Percentiles rank a stretch among this genome's conserved stretches.
Conservation (phyloP, 2,888 invertebrate genomes). For the Drosophila algonquin region DNA sequence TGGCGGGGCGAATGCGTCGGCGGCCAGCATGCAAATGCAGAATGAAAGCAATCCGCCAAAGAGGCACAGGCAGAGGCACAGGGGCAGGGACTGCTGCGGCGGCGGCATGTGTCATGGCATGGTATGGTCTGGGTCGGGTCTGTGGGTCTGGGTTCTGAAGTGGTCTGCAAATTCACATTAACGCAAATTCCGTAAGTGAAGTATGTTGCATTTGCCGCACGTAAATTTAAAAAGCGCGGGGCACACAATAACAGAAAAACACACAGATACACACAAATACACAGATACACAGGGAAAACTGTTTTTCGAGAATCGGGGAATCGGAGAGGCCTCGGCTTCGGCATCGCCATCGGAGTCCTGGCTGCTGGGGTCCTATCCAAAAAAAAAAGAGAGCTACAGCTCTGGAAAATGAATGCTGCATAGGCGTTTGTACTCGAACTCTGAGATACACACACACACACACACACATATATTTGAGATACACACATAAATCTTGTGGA, state of each 20-base stretch:
- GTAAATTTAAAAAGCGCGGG: conserved; percentile 77
- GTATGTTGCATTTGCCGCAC: conserved; percentile 80
- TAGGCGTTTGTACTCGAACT: conserved; percentile 72
- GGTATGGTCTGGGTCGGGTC: background rate
- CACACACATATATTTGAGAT: conserved; percentile 70
- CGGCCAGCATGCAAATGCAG: conserved; percentile 63
- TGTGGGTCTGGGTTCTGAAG: conserved; percentile 66
- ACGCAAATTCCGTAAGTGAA: conserved; percentile 80
- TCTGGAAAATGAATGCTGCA: conserved; percentile 54
- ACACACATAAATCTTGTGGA: conserved; percentile 80
- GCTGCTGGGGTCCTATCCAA: conserved; percentile 32
- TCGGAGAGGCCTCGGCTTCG: conserved; percentile 17
- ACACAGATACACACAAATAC: conserved; percentile 56
- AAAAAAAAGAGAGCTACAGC: conserved; percentile 23
- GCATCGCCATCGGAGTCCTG: conserved; percentile 9
- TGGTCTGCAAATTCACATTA: conserved; percentile 81
- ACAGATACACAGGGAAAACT: conserved; percentile 38
- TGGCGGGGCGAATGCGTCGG: conserved; percentile 41
- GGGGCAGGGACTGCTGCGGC: background rate
- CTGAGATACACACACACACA: conserved; percentile 47
- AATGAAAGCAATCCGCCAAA: conserved; percentile 61
- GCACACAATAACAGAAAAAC: conserved; percentile 75
- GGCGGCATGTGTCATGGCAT: background rate
- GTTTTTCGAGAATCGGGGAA: conserved; percentile 6
- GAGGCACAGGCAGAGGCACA: conserved; percentile 23